Evolutionary conservation across 2,113 vertebrate species (phyloP).

Genomic region (Scomber colias): DNA sequence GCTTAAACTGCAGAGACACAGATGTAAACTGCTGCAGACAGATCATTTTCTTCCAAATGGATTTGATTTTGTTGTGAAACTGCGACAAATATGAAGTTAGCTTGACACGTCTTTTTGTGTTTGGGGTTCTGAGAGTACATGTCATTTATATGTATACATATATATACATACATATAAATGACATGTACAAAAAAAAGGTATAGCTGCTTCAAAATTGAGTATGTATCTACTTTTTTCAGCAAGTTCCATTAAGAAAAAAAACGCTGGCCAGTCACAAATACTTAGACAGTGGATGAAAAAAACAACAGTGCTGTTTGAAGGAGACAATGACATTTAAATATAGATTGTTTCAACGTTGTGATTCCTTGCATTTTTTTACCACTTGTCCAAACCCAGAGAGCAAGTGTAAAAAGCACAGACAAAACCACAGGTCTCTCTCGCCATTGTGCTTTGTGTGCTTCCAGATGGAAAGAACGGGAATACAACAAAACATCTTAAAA

Average conservation of each 20-base stretch:
- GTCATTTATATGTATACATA: too few relatives aligned
- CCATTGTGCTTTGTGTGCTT: conserved; percentile 86
- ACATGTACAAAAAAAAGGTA: neutral
- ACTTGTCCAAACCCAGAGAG: conserved; percentile 77
- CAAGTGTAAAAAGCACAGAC: conserved; percentile 73
- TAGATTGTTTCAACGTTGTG: conserved; percentile 64
- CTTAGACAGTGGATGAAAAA: conserved; percentile 53
- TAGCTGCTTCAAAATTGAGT: neutral
- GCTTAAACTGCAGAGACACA: conserved; percentile 15
- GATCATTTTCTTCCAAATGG: neutral
- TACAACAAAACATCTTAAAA: conserved; percentile 48
- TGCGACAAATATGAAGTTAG: neutral
- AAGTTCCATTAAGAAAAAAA: conserved; percentile 9
- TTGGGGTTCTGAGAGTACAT: neutral
- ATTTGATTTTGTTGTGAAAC: neutral
- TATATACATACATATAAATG: neutral
- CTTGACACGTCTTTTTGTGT: neutral
- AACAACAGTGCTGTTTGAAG: conserved; percentile 32
- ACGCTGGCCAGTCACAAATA: conserved; percentile 31
- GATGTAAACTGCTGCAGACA: conserved; percentile 15
- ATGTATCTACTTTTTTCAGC: conserved; percentile 19
- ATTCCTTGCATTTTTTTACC: conserved; percentile 73
- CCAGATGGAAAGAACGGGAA: conserved; percentile 58
- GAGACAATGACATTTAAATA: conserved; percentile 76
- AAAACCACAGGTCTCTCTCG: conserved; percentile 79